Evolutionary conservation across 2,113 vertebrate genomes (phyloP).

Genomic region (Bothrops jararaca): DNA sequence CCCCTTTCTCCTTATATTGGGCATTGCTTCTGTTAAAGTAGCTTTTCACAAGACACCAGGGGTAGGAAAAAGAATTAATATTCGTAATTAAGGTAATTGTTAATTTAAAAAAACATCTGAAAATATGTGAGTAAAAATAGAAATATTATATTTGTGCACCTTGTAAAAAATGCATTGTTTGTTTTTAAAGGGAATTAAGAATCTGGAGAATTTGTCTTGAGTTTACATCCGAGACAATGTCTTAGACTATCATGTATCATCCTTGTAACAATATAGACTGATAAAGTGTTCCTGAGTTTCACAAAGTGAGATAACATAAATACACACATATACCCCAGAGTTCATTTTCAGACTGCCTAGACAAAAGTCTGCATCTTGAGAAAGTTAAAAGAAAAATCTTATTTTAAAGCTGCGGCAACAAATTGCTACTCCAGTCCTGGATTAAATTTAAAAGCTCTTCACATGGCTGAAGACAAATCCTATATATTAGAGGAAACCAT

Average conservation of each 20-base stretch:
- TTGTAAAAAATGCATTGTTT: background rate
- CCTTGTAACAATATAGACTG: slow-evolving; percentile 15
- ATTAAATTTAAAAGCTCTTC: slow-evolving; percentile 74
- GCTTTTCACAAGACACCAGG: background rate
- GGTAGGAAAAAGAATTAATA: background rate
- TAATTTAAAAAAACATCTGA: background rate
- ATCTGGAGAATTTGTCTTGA: background rate
- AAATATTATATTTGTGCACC: accelerated
- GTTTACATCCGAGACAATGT: slow-evolving; percentile 4
- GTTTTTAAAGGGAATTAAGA: background rate
- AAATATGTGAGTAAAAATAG: background rate
- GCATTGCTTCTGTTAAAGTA: accelerated
- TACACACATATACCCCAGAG: slow-evolving; percentile 6
- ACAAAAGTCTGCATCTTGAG: slow-evolving; percentile 54
- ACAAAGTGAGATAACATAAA: slow-evolving; percentile 17
- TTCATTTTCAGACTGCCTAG: slow-evolving; percentile 37
- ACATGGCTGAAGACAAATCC: slow-evolving; percentile 73
- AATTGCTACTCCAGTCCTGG: slow-evolving; percentile 70
- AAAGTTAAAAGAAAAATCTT: slow-evolving; percentile 65
- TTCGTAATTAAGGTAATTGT: background rate
- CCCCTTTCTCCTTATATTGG: background rate
- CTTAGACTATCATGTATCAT: slow-evolving; percentile 8
- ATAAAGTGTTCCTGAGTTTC: slow-evolving; percentile 13
- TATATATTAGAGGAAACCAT: slow-evolving; percentile 64
- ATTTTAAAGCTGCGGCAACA: slow-evolving; percentile 61